phyloP scores from a whole-genome alignment of 2,113 vertebrate species.

The Choloepus hoffmanni region DNA sequence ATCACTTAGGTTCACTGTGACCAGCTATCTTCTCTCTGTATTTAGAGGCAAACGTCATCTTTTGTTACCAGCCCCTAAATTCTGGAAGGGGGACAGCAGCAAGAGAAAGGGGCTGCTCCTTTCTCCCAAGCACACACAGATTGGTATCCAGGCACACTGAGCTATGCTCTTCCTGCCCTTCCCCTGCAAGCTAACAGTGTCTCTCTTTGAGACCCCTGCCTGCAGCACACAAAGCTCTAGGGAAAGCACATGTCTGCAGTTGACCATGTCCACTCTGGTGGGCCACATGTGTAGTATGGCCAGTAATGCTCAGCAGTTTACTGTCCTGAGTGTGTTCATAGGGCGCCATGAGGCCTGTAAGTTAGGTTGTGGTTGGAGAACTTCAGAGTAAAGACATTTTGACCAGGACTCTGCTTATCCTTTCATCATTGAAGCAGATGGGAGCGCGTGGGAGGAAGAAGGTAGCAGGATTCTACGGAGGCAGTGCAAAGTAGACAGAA shows the following conservation, averaged over 20 bases:
- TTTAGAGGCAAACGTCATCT: neutral
- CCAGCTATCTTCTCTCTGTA: neutral
- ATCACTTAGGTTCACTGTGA: neutral
- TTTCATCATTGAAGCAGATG: neutral
- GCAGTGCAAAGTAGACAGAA: neutral
- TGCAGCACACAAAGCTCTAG: neutral
- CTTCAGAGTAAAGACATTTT: constrained; percentile 51
- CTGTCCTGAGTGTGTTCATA: constrained; percentile 46
- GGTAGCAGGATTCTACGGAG: neutral
- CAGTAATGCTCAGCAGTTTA: neutral
- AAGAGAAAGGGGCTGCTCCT: neutral
- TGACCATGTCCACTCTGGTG: neutral
- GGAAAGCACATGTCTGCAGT: neutral
- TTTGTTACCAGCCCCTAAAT: neutral
- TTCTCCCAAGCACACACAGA: neutral
- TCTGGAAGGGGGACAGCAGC: neutral
- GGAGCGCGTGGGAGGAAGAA: neutral
- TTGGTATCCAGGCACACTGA: accelerated
- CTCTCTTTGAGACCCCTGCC: constrained; percentile 44
- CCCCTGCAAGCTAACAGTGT: neutral
- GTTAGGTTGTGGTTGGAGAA: neutral
- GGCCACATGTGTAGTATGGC: neutral
- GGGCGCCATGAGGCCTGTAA: neutral
- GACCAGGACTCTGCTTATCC: neutral
- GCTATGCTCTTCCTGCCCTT: accelerated